Conservation (phyloP, 2,113 vertebrate genomes). For the Tragulus kanchil region DNA sequence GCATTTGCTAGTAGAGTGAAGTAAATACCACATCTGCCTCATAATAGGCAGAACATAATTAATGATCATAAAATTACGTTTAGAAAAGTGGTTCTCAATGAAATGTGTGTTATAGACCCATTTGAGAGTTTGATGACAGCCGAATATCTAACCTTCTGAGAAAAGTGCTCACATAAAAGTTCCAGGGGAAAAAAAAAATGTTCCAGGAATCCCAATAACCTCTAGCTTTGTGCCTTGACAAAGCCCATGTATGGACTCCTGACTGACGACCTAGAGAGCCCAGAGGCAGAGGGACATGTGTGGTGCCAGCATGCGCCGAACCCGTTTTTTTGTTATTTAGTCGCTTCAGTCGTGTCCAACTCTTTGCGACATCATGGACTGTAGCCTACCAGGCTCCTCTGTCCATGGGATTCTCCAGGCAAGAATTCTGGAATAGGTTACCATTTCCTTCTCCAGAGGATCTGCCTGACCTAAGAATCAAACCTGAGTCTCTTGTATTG, state of each 20-base stretch:
- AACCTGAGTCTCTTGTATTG: not conserved
- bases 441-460: not conserved
- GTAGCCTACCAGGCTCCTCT: not conserved
- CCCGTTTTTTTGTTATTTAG: not conserved
- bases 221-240: not conserved
- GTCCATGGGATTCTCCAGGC: not conserved
- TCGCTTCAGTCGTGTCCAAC: not conserved
- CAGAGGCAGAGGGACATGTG: not conserved
- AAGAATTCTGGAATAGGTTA: not conserved
- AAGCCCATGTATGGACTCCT: not conserved
- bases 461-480: not conserved
- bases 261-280: not conserved
- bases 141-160: not conserved
- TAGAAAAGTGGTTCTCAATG: conserved; percentile 35
- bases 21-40: not conserved
- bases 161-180: conserved; percentile 3
- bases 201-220: not conserved
- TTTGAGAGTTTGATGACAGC: conserved; percentile 35
- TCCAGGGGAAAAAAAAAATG: not conserved
- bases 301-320: not conserved
- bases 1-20: not conserved
- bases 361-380: not conserved
- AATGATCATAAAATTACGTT: conserved; percentile 6
- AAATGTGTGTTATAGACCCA: not conserved
- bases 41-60: conserved; percentile 20